Conservation (phyloP, 1,140 invertebrate genomes). For the Apis cerana region DNA sequence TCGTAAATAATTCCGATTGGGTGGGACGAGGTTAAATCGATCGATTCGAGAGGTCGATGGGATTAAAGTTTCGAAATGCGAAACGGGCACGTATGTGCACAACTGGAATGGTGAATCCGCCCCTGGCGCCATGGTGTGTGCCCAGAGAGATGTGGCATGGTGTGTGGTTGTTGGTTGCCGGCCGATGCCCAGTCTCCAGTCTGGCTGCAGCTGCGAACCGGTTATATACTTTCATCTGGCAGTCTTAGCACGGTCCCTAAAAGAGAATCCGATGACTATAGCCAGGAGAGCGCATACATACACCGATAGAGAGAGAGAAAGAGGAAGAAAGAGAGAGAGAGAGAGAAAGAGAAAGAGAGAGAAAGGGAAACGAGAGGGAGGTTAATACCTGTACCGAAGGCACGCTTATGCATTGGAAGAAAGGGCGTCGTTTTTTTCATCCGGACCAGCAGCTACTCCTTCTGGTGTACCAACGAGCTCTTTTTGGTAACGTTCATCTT, state of each 20-base stretch:
- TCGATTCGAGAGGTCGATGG: constrained; percentile 30
- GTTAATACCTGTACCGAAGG: constrained; percentile 68
- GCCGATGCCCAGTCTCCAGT: constrained; percentile 66
- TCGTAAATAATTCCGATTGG: neutral
- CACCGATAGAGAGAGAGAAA: constrained; percentile 35
- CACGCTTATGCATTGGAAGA: constrained; percentile 67
- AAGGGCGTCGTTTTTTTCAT: constrained; percentile 52
- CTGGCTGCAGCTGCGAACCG: constrained; percentile 77
- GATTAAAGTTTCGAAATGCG: constrained; percentile 32
- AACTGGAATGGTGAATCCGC: constrained; percentile 56
- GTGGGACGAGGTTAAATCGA: neutral
- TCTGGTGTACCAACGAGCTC: constrained; percentile 59
- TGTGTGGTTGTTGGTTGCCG: constrained; percentile 63
- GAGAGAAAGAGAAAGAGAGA: constrained; percentile 26
- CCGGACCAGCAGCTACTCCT: constrained; percentile 44
- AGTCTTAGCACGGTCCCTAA: constrained; percentile 74
- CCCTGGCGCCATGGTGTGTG: constrained; percentile 66
- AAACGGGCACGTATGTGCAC: neutral
- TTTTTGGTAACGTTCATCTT: constrained; percentile 62
- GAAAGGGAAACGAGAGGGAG: constrained; percentile 12
- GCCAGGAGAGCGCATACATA: constrained; percentile 13
- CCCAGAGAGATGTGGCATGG: constrained; percentile 51
- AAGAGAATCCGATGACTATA: constrained; percentile 74
- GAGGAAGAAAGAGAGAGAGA: constrained; percentile 18
- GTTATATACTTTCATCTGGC: constrained; percentile 76